Conservation (phyloP, 1,140 invertebrate genomes). For the Pseudobourletiella spinata region DNA sequence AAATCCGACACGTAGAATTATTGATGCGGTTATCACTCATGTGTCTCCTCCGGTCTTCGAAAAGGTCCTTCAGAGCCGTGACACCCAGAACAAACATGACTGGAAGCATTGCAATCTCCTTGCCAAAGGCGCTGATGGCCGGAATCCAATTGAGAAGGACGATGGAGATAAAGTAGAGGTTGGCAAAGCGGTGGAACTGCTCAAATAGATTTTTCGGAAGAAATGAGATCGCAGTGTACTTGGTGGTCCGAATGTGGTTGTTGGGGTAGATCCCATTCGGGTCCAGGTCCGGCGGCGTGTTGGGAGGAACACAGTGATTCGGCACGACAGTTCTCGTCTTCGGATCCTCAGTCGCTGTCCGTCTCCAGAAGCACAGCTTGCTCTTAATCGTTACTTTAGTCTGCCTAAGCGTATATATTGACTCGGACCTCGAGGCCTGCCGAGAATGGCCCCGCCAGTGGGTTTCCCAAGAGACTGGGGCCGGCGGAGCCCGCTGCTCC, state of each 20-base stretch:
- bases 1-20: constrained; percentile 81
- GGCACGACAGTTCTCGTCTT: constrained; percentile 63
- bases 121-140: constrained; percentile 86
- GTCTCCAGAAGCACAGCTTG: constrained; percentile 39
- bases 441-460: constrained; percentile 46
- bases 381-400: constrained; percentile 39
- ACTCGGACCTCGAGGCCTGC: constrained; percentile 63
- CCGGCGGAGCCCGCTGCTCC: not conserved
- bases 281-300: constrained; percentile 64
- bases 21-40: constrained; percentile 88
- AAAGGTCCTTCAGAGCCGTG: constrained; percentile 94
- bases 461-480: not conserved
- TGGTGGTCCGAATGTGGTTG: constrained; percentile 85
- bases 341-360: constrained; percentile 38
- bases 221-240: constrained; percentile 90
- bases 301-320: constrained; percentile 69
- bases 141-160: constrained; percentile 92
- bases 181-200: constrained; percentile 95
- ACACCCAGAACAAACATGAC: constrained; percentile 89
- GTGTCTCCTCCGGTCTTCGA: constrained; percentile 84
- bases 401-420: constrained; percentile 74
- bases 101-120: constrained; percentile 90
- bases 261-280: constrained; percentile 69
- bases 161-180: constrained; percentile 96
- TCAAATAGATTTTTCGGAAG: constrained; percentile 94